Percentiles rank a stretch among this genome's conserved stretches.
Conservation (phyloP, 2,797 vertebrate species). For the Pseudomugil tenellus region DNA sequence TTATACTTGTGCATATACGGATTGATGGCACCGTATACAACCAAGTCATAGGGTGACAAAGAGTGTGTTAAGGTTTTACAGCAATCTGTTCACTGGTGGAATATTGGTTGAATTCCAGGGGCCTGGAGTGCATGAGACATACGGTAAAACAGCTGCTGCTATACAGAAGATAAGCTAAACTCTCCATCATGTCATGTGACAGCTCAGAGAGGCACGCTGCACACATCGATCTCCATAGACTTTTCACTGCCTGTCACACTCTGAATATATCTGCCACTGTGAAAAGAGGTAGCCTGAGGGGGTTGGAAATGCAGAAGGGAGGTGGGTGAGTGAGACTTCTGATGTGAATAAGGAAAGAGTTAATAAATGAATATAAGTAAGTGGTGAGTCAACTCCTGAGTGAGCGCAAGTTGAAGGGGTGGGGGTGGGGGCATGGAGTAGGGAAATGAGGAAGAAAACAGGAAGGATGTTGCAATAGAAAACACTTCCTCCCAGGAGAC, state of each 20-base stretch:
- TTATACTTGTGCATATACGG: slow-evolving; percentile 3
- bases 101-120: slow-evolving; percentile 64
- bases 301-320: slow-evolving; percentile 10
- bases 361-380: slow-evolving; percentile 48
- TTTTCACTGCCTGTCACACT: slow-evolving; percentile 59
- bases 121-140: slow-evolving; percentile 68
- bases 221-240: slow-evolving; percentile 73
- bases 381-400: slow-evolving; percentile 52
- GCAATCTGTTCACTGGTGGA: slow-evolving; percentile 62
- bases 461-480: slow-evolving; percentile 62
- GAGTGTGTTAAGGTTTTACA: slow-evolving; percentile 58
- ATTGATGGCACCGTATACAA: slow-evolving; percentile 47
- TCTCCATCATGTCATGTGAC: slow-evolving; percentile 74
- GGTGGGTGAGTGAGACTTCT: slow-evolving; percentile 6
- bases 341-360: slow-evolving; percentile 38
- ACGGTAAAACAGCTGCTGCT: slow-evolving; percentile 71
- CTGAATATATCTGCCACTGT: slow-evolving; percentile 68
- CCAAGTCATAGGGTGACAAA: slow-evolving; percentile 61
- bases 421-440: slow-evolving; percentile 10
- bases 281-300: slow-evolving; percentile 55
- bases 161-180: slow-evolving; percentile 69
- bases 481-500: slow-evolving; percentile 63
- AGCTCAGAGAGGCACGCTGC: slow-evolving; percentile 62
- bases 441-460: slow-evolving; percentile 35
- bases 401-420: slow-evolving; percentile 34